Evolutionary conservation across 2,113 vertebrate species (phyloP), one percentile per base, ranked within the genome.

Genomic region (Paratilapia polleni): DNA sequence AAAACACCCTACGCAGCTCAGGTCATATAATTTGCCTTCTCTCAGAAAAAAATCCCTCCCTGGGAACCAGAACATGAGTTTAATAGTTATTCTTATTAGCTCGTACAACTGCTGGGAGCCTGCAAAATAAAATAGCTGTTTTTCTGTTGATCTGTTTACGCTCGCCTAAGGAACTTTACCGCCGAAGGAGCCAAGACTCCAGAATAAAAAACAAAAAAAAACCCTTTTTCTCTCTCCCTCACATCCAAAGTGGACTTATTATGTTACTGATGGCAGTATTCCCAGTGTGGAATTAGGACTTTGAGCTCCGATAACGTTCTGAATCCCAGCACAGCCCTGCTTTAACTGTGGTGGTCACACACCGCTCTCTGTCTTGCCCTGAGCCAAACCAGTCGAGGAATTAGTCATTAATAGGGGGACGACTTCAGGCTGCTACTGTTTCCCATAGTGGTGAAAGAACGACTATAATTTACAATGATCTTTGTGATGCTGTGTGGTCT

Each of bases 231-330:
- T 82, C 75, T 79, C 81, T 78, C 77, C 54, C 87, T 80, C 87
- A 90, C 85, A 91, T 91, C 89, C 89, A 94, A 93, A 94, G 91
- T 93, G 91, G 92, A 93, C 92, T 94, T 94, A 95, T 94, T 95
- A 93, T 93, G 91, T 92, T 94, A 91, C 92, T 88, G 84, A 81
- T 93, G 94, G 92, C 94, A 94, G 85, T 87, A 86, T 93, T 94
- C 92, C 93, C 94, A 95, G 91, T 90, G 92, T 93, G 94, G 94
- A 93, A 94, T 95, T 94, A 94, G 92, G 91, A 93, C 92, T 93
- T 91, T 94, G 93, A 93, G 92, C 91, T 93, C 89, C 31, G 90
- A 93, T 93, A 93, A 91, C 87, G 89, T 90, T 93, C 93, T 92
- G 93, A 92, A 94, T 92, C 90, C 87, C 81, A 91, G 90, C 83